Evolutionary conservation across 2,888 invertebrate genomes (phyloP).

Genomic region (Tetranychus truncatus): DNA sequence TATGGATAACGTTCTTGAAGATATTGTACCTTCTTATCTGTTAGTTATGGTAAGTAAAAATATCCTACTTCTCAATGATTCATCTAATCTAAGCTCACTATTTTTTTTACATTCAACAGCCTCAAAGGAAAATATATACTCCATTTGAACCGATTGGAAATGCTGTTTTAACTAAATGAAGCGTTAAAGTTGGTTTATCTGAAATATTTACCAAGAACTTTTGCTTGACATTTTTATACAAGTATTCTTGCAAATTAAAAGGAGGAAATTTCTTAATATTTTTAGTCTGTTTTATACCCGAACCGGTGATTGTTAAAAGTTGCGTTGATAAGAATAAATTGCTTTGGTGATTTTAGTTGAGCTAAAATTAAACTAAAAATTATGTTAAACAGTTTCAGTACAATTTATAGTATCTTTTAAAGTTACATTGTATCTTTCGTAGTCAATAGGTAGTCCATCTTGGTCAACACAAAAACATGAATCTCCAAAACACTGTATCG

Average conservation of each 20-base stretch:
- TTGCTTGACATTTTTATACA: too few species aligned
- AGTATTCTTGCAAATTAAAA: too few species aligned
- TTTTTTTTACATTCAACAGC: not conserved
- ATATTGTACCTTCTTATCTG: not conserved
- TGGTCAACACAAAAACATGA: not conserved
- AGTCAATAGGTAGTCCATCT: not conserved
- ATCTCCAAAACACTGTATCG: not conserved
- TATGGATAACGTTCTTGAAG: constrained; percentile 6
- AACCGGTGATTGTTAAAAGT: too few species aligned
- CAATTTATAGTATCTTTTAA: not conserved
- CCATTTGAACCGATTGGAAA: not conserved
- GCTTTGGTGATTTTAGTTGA: too few species aligned
- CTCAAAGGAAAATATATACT: not conserved
- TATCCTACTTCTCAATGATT: not conserved
- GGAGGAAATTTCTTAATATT: too few species aligned
- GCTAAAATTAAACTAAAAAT: too few species aligned
- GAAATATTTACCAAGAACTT: too few species aligned
- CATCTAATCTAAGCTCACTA: not conserved
- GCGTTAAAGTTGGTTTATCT: too few species aligned
- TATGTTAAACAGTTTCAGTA: not conserved
- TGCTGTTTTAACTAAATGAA: too few species aligned
- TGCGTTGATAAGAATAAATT: too few species aligned
- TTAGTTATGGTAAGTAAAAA: constrained; percentile 1
- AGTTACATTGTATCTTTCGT: not conserved
- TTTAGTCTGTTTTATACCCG: too few species aligned